Conservation (phyloP, 1,140 invertebrate species). For the Venustaconcha ellipsiformis region DNA sequence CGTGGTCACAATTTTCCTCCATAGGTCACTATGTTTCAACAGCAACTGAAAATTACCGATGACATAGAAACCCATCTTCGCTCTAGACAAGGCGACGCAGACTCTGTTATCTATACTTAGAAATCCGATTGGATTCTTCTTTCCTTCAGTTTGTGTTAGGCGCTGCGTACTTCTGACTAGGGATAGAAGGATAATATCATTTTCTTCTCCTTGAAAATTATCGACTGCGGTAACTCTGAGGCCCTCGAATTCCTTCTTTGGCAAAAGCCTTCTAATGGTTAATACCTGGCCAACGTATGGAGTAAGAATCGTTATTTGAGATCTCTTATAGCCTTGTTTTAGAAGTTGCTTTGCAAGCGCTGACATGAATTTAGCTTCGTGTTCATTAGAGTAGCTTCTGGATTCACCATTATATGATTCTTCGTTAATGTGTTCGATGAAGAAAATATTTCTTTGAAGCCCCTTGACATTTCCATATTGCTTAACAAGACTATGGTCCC, state of each 20-base stretch:
- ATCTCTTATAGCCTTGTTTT: conserved; percentile 58
- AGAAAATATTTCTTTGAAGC: conserved; percentile 58
- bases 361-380: conserved; percentile 58
- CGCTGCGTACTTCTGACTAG: conserved; percentile 78
- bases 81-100: conserved; percentile 85
- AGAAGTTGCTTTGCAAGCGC: conserved; percentile 57
- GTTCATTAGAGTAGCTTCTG: conserved; percentile 55
- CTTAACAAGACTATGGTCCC: conserved; percentile 52
- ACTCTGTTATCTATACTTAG: conserved; percentile 80
- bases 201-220: conserved; percentile 82
- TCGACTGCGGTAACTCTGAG: conserved; percentile 77
- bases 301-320: conserved; percentile 65
- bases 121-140: conserved; percentile 78
- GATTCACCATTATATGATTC: conserved; percentile 51
- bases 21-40: conserved; percentile 57
- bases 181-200: conserved; percentile 84
- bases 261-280: conserved; percentile 39
- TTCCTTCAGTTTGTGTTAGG: conserved; percentile 57
- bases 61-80: conserved; percentile 78
- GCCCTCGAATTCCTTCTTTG: conserved; percentile 33
- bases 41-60: conserved; percentile 78
- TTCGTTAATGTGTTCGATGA: conserved; percentile 58
- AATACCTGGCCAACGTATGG: conserved; percentile 64
- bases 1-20: conserved; percentile 58
- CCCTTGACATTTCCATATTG: conserved; percentile 55